Percentiles rank a stretch among this genome's conserved stretches.
Conservation (phyloP, 2,797 vertebrate genomes). For the Acanthiza pusilla region DNA sequence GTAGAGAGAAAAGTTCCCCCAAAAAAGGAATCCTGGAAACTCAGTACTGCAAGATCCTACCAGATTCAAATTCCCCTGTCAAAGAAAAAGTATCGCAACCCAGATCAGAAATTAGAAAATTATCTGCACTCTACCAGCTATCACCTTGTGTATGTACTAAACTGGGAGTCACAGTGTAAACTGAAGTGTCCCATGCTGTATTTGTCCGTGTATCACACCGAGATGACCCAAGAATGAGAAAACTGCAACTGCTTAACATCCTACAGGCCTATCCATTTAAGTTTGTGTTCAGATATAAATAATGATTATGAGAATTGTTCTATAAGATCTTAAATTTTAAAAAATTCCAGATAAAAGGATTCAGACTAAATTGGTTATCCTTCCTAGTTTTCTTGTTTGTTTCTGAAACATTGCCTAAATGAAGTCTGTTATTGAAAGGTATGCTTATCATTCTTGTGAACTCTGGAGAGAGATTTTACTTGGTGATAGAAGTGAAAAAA, state of each 20-base stretch:
- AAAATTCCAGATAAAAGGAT: neutral
- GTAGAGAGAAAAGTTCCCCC: neutral
- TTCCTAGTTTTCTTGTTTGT: neutral
- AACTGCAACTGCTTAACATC: neutral
- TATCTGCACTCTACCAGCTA: too few relatives aligned
- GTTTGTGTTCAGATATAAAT: neutral
- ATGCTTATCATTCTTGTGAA: neutral
- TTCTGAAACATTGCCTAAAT: neutral
- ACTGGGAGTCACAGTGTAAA: neutral
- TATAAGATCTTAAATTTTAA: neutral
- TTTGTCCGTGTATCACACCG: neutral
- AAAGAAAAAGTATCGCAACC: neutral
- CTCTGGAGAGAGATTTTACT: neutral
- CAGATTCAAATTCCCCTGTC: neutral
- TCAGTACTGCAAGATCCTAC: neutral
- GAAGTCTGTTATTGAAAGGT: neutral
- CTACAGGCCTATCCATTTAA: neutral
- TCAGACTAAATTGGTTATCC: neutral
- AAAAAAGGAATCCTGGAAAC: neutral
- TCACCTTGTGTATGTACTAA: neutral
- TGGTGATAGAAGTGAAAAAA: neutral
- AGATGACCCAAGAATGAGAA: neutral
- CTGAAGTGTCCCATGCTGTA: neutral
- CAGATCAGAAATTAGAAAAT: neutral
- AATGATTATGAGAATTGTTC: neutral